phyloP scores from a whole-genome alignment of 2,888 invertebrate species.

The Thymelicus lineola region DNA sequence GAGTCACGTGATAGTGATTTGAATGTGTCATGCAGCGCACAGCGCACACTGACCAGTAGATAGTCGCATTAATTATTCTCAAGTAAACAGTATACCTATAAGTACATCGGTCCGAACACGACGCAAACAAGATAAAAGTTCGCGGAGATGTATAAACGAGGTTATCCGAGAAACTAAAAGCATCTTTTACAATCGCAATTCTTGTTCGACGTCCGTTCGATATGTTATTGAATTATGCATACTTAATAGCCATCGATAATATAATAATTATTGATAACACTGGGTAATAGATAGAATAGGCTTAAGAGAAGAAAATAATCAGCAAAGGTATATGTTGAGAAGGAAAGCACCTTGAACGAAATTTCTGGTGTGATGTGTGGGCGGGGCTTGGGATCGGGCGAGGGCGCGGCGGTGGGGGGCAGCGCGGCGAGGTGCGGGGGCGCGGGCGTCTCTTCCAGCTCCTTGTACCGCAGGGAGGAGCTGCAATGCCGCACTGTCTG shows the following conservation, averaged over 20 bases:
- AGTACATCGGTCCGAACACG: conserved; percentile 36
- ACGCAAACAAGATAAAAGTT: conserved; percentile 68
- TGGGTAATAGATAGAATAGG: neutral
- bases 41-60: conserved; percentile 8
- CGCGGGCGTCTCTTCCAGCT: conserved; percentile 70
- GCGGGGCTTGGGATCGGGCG: conserved; percentile 55
- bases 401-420: conserved; percentile 48
- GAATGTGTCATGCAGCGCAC: neutral
- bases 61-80: conserved; percentile 46
- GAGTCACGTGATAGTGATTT: neutral
- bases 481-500: conserved; percentile 86
- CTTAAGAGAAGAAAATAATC: neutral
- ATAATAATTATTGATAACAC: neutral
- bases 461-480: conserved; percentile 79
- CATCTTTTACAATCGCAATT: conserved; percentile 23
- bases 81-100: conserved; percentile 51
- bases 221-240: neutral
- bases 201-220: neutral
- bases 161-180: conserved; percentile 40
- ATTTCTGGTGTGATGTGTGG: conserved; percentile 69
- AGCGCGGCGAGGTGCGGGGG: conserved; percentile 55
- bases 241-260: neutral
- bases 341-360: conserved; percentile 84
- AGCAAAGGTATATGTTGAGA: neutral
- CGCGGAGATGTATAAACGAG: conserved; percentile 47